These are phyloP conservation scores for Gobio gobio DNA, from an alignment of 2,113 vertebrate genomes.

Conservation along the genomic window DNA sequence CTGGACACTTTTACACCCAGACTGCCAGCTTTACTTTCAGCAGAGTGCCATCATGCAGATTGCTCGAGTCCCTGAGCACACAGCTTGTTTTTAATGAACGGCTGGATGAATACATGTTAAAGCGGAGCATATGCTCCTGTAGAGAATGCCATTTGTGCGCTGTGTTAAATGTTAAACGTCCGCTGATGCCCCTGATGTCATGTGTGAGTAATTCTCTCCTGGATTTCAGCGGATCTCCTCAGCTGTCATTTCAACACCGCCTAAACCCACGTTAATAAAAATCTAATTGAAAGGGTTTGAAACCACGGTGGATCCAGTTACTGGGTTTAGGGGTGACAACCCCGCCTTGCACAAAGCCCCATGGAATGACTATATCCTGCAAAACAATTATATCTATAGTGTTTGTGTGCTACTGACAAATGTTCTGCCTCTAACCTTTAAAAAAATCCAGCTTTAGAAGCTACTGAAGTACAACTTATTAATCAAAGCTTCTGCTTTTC, in stretches of 20 bases:
- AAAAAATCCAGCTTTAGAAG: background rate
- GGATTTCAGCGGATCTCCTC: slow-evolving; percentile 57
- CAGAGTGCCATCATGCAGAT: slow-evolving; percentile 12
- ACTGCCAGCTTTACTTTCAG: background rate
- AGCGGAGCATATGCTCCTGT: background rate
- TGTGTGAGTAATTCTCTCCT: slow-evolving; percentile 65
- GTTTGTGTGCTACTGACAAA: slow-evolving; percentile 1
- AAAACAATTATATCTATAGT: slow-evolving; percentile 50
- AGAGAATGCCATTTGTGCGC: background rate
- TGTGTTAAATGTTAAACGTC: slow-evolving; percentile 55
- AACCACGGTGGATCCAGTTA: slow-evolving; percentile 70
- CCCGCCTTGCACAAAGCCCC: slow-evolving; percentile 47
- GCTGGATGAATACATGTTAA: background rate
- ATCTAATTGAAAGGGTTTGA: slow-evolving; percentile 71
- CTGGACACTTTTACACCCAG: slow-evolving; percentile 48
- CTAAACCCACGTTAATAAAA: slow-evolving; percentile 72
- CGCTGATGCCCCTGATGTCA: slow-evolving; percentile 68
- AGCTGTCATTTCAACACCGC: slow-evolving; percentile 72
- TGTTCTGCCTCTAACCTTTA: slow-evolving; percentile 10
- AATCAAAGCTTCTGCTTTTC: background rate
- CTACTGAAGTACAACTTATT: background rate
- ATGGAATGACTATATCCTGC: slow-evolving; percentile 53
- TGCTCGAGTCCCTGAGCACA: slow-evolving; percentile 7
- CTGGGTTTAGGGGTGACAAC: slow-evolving; percentile 64
- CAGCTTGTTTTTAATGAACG: background rate